Evolutionary conservation across 2,113 vertebrate species (phyloP).

Genomic region (Vulpes ferrilata): DNA sequence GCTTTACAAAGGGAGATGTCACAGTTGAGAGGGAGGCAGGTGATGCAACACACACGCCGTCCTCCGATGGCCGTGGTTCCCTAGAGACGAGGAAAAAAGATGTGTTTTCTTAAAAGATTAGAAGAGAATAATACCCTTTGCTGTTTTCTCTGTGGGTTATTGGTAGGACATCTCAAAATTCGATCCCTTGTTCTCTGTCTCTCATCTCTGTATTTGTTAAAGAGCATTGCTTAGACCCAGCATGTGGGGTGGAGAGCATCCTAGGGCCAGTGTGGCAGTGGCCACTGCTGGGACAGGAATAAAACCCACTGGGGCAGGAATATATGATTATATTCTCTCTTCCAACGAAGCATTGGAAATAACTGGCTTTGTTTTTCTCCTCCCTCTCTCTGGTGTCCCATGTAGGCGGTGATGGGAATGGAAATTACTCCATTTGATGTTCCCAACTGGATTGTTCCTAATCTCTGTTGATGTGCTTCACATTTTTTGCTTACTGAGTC

Average conservation of each 20-base stretch:
- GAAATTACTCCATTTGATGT: constrained; percentile 9
- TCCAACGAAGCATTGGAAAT: constrained; percentile 42
- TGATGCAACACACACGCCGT: background rate
- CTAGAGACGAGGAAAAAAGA: background rate
- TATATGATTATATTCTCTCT: constrained; percentile 41
- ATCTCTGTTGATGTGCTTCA: background rate
- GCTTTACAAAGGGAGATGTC: background rate
- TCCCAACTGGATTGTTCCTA: constrained; percentile 1
- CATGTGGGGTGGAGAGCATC: background rate
- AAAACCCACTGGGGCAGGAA: background rate
- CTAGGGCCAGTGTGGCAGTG: background rate
- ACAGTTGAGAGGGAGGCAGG: background rate
- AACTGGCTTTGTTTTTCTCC: constrained; percentile 44
- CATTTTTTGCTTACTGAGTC: background rate
- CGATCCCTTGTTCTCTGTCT: background rate
- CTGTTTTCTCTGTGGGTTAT: constrained; percentile 1
- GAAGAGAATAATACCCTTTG: constrained; percentile 16
- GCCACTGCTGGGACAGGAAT: background rate
- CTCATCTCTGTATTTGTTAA: constrained; percentile 10
- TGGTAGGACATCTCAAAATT: background rate
- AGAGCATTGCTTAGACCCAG: background rate
- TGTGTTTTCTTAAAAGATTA: background rate
- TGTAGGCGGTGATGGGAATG: background rate
- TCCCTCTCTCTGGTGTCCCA: constrained; percentile 16
- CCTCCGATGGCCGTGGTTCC: background rate